These are phyloP conservation scores for Apus apus DNA, from an alignment of 2,113 vertebrate genomes.

Conservation along the genomic window DNA sequence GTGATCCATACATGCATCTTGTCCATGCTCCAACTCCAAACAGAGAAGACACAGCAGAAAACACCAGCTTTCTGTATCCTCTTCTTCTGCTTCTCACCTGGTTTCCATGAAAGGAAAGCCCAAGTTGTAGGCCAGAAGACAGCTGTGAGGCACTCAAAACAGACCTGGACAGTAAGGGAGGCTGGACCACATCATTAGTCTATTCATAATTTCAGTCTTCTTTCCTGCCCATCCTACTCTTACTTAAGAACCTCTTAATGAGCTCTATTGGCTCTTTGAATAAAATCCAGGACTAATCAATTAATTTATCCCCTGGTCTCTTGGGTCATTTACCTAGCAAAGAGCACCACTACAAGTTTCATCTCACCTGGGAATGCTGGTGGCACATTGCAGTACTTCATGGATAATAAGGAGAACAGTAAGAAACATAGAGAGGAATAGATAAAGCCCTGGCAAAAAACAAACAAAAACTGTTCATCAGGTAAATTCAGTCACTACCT, in stretches of 20 bases:
- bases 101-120: background rate
- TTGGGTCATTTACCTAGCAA: background rate
- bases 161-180: background rate
- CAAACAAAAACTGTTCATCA: background rate
- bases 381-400: background rate
- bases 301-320: background rate
- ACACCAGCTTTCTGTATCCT: background rate
- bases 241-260: background rate
- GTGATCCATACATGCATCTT: background rate
- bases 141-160: background rate
- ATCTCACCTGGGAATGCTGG: background rate
- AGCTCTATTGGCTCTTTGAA: fast-evolving
- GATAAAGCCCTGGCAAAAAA: background rate
- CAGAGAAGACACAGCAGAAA: background rate
- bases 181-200: background rate
- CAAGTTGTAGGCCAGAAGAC: background rate
- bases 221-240: background rate
- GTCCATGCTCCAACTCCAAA: background rate
- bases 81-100: background rate
- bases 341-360: background rate
- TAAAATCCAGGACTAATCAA: background rate
- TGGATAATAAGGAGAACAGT: background rate
- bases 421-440: background rate
- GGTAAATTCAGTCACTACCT: background rate
- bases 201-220: background rate